These are phyloP conservation scores for Yponomeuta plumbellus DNA, from an alignment of 2,888 invertebrate species.

Conservation along the genomic window DNA sequence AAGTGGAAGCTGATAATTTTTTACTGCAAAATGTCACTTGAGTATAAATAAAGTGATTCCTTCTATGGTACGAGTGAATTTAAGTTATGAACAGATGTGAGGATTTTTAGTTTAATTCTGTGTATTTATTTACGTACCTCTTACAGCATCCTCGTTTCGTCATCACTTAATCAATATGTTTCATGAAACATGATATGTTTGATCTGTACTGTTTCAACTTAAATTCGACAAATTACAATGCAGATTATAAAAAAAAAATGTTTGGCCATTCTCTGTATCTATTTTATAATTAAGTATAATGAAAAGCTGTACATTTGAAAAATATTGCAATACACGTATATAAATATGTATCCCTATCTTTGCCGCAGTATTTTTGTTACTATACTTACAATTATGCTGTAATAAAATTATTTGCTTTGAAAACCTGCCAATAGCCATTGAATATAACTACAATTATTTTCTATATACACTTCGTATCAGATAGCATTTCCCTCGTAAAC, in stretches of 20 bases:
- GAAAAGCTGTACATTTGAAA: slow-evolving; percentile 3
- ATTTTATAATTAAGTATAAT: neutral
- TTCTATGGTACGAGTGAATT: slow-evolving; percentile 23
- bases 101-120: neutral
- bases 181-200: neutral
- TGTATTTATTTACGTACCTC: neutral
- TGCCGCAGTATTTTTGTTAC: slow-evolving; percentile 8
- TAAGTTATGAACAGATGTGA: neutral
- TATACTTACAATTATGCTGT: slow-evolving; percentile 7
- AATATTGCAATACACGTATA: slow-evolving; percentile 1
- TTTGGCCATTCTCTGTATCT: slow-evolving; percentile 1
- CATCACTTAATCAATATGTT: neutral
- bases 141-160: slow-evolving; percentile 6
- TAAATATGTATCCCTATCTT: neutral
- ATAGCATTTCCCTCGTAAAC: neutral
- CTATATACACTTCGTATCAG: neutral
- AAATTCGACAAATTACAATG: neutral
- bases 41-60: slow-evolving; percentile 44
- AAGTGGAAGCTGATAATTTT: slow-evolving; percentile 61
- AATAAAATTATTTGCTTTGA: neutral
- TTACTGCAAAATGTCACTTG: slow-evolving; percentile 59
- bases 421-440: slow-evolving; percentile 7
- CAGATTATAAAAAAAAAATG: neutral
- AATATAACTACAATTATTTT: neutral
- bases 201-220: neutral